Conservation (phyloP, 2,888 invertebrate genomes). For the Rhingia rostrata region DNA sequence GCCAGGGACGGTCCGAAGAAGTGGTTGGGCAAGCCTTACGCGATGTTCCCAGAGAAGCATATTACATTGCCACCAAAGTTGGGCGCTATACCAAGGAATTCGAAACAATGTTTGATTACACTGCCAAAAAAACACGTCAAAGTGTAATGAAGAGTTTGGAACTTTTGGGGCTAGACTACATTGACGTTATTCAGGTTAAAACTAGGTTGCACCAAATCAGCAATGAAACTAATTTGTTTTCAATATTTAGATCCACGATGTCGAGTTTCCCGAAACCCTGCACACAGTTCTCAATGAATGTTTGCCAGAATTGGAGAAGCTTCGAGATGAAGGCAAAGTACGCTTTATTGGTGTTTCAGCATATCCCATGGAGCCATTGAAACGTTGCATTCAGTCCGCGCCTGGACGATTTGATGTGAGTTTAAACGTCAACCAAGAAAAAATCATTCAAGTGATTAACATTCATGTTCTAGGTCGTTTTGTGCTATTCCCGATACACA, state of each 20-base stretch:
- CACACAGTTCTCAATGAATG: constrained; percentile 93
- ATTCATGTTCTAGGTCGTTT: constrained; percentile 76
- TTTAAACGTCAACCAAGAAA: constrained; percentile 14
- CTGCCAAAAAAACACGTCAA: constrained; percentile 88
- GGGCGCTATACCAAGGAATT: constrained; percentile 90
- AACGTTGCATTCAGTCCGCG: constrained; percentile 88
- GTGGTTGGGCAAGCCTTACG: constrained; percentile 92
- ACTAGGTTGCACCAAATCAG: neutral
- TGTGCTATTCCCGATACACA: constrained; percentile 92
- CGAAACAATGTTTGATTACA: constrained; percentile 93
- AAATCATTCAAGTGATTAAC: neutral
- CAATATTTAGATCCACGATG: constrained; percentile 91
- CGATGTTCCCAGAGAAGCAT: constrained; percentile 91
- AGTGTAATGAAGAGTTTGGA: constrained; percentile 90
- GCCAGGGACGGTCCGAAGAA: constrained; percentile 92
- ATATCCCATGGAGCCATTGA: constrained; percentile 91
- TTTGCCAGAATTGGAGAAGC: constrained; percentile 90
- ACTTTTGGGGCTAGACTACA: constrained; percentile 89
- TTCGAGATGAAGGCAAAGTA: constrained; percentile 89
- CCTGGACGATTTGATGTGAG: constrained; percentile 82
- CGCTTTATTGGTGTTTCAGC: constrained; percentile 93
- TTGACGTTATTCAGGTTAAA: constrained; percentile 93
- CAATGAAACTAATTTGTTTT: neutral
- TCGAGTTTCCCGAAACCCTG: constrained; percentile 91
- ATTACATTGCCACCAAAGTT: constrained; percentile 95